A percentile compares a stretch with the other conserved stretches of the same genome.
Evolutionary conservation across 2,113 vertebrate genomes (phyloP).

Genomic region (Plecotus auritus): DNA sequence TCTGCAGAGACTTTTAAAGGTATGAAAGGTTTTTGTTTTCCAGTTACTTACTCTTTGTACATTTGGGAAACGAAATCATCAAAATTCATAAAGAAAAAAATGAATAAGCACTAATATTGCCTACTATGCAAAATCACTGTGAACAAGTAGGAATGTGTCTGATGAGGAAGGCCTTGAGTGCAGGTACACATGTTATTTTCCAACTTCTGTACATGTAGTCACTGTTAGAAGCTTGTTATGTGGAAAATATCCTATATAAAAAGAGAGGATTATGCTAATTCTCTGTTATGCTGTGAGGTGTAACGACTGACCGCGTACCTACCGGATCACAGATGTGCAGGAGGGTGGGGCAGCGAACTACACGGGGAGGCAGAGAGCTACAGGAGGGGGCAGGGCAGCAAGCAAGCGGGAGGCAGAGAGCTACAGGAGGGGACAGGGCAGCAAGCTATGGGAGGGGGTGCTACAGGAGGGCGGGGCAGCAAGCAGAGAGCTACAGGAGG

Average conservation of each 20-base stretch:
- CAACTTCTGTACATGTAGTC: slow-evolving; percentile 33
- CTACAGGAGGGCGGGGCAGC: too few species aligned
- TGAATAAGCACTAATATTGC: slow-evolving; percentile 28
- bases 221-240: slow-evolving; percentile 33
- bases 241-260: not conserved
- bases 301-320: too few species aligned
- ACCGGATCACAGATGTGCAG: too few species aligned
- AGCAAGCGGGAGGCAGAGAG: too few species aligned
- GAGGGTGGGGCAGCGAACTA: too few species aligned
- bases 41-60: slow-evolving; percentile 48
- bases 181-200: slow-evolving; percentile 40
- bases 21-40: slow-evolving; percentile 47
- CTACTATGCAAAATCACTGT: slow-evolving; percentile 39
- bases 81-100: slow-evolving; percentile 60
- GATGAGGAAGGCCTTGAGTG: slow-evolving; percentile 51
- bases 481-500: too few species aligned
- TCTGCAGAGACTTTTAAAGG: slow-evolving; percentile 64
- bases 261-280: too few species aligned
- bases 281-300: too few species aligned
- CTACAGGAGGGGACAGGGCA: too few species aligned
- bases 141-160: slow-evolving; percentile 43
- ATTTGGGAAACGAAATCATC: slow-evolving; percentile 47
- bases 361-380: too few species aligned
- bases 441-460: too few species aligned
- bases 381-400: too few species aligned